Percentiles rank a stretch among this genome's conserved stretches.
These are phyloP conservation scores for Opisthocomus hoazin DNA, from an alignment of 2,113 vertebrate genomes.

Conservation along the genomic window DNA sequence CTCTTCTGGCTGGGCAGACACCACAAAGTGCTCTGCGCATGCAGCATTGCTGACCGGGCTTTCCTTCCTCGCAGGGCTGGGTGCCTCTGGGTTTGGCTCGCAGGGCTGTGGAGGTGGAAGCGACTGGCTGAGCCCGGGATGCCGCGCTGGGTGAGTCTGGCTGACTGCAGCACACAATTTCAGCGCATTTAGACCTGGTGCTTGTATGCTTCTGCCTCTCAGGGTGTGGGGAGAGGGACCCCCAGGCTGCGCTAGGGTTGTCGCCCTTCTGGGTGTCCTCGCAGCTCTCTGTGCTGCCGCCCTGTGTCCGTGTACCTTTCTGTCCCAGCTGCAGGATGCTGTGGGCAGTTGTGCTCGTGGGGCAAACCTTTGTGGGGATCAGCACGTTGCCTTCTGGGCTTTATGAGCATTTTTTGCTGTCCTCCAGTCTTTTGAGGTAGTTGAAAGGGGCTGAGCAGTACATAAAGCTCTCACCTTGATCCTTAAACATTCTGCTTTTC, in stretches of 20 bases:
- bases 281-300: not conserved
- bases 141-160: rapidly evolving
- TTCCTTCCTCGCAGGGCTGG: not conserved
- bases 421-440: not conserved
- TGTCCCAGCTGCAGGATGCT: rapidly evolving
- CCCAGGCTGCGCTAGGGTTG: not conserved
- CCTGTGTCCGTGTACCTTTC: rapidly evolving
- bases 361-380: not conserved
- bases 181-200: rapidly evolving
- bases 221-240: no score
- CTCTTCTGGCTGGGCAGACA: not conserved
- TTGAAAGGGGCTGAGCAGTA: not conserved
- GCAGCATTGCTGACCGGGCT: rapidly evolving
- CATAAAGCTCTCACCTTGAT: not conserved
- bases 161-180: not conserved
- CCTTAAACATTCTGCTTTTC: not conserved
- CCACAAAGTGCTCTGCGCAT: rapidly evolving
- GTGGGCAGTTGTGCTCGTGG: not conserved
- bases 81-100: rapidly evolving
- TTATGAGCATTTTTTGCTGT: not conserved
- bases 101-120: not conserved
- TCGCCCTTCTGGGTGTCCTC: not conserved
- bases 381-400: rapidly evolving
- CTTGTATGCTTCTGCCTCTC: not conserved
- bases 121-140: rapidly evolving